phyloP scores from a whole-genome alignment of 1,140 invertebrate species.

The Doryteuthis pealeii region DNA sequence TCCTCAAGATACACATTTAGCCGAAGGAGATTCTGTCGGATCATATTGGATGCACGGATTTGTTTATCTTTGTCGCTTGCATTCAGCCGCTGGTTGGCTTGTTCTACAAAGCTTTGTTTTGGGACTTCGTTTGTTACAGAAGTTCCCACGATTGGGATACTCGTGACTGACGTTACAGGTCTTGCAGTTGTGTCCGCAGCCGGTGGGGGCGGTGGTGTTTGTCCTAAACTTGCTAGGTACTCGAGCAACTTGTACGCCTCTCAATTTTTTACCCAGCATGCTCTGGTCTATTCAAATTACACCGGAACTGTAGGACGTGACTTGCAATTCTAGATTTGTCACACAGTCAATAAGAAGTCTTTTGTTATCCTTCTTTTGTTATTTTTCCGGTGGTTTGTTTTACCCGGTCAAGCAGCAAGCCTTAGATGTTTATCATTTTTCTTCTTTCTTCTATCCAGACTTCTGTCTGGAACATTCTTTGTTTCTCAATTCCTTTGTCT shows the following conservation, averaged over 20 bases:
- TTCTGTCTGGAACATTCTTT: no score
- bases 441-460: no score
- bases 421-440: no score
- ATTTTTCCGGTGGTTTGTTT: no score
- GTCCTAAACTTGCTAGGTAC: neutral
- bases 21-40: constrained; percentile 51
- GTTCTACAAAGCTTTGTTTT: neutral
- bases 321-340: no score
- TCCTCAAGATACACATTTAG: constrained; percentile 53
- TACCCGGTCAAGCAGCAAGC: no score
- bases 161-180: neutral
- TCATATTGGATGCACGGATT: constrained; percentile 43
- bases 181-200: neutral
- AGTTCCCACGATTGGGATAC: neutral
- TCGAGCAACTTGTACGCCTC: constrained; percentile 34
- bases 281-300: no score
- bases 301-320: no score
- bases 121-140: neutral
- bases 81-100: neutral
- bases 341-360: no score
- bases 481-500: no score
- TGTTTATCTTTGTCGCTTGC: constrained; percentile 29
- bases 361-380: no score
- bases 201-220: neutral
- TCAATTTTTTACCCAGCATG: no score